These are phyloP conservation scores for Proteles cristata DNA, from an alignment of 2,113 vertebrate genomes.

Conservation along the genomic window DNA sequence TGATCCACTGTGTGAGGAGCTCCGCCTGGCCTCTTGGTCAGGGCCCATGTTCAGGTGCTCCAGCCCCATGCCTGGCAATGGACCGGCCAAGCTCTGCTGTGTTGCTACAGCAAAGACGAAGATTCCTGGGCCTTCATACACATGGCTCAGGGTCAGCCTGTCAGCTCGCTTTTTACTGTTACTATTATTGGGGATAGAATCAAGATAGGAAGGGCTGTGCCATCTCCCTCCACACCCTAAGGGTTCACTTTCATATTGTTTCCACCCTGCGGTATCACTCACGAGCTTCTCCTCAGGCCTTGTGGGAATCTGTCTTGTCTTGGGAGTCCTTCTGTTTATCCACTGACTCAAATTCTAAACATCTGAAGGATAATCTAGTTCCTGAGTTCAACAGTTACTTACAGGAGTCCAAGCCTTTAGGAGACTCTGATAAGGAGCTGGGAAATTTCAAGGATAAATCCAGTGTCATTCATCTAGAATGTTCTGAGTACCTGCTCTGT, in stretches of 20 bases:
- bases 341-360: slow-evolving; percentile 20
- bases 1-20: neutral
- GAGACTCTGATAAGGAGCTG: neutral
- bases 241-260: neutral
- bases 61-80: neutral
- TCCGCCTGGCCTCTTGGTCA: neutral
- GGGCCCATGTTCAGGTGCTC: neutral
- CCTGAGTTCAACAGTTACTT: neutral
- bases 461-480: neutral
- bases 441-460: slow-evolving; percentile 32
- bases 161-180: neutral
- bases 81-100: neutral
- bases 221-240: neutral
- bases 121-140: neutral
- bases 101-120: neutral
- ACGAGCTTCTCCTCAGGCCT: neutral
- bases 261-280: neutral
- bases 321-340: neutral
- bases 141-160: neutral
- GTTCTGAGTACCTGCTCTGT: neutral
- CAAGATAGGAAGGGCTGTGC: neutral
- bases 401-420: neutral
- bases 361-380: slow-evolving; percentile 14
- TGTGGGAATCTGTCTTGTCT: neutral
- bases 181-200: neutral